Evolutionary conservation across 92 coral and sea anemone species (phyloP).

Genomic region (Parazoanthus atlanticus): DNA sequence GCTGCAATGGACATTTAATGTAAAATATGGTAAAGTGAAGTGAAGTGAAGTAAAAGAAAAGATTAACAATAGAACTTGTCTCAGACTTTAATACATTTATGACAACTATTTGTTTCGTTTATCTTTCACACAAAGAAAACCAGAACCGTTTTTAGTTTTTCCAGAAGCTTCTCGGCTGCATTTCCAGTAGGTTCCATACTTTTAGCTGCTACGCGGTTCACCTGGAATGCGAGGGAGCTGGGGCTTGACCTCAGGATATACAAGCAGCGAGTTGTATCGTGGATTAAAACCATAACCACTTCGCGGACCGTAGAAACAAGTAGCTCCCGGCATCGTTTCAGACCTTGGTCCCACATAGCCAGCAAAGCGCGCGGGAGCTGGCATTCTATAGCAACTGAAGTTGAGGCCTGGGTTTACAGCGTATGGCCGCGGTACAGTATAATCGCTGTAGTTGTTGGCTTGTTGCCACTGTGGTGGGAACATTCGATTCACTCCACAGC

Average conservation of each 20-base stretch:
- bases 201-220: conserved; percentile 36
- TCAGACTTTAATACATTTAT: too few relatives aligned
- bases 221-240: conserved; percentile 49
- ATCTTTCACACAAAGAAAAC: background rate
- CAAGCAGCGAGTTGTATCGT: conserved; percentile 55
- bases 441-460: conserved; percentile 1
- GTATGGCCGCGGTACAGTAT: conserved; percentile 29
- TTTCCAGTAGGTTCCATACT: background rate
- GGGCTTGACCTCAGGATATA: conserved; percentile 49
- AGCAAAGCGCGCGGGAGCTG: background rate
- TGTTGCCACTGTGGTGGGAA: conserved; percentile 12
- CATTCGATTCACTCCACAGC: background rate
- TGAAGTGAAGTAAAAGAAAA: too few relatives aligned
- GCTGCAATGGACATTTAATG: too few relatives aligned
- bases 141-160: background rate
- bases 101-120: background rate
- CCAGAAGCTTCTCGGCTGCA: background rate
- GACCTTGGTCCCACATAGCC: background rate
- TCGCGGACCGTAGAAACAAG: conserved; percentile 35
- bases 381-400: conserved; percentile 18
- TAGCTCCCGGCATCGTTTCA: conserved; percentile 16
- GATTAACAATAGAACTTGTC: too few relatives aligned
- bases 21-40: background rate
- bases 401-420: background rate
- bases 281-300: conserved; percentile 61